phyloP scores from a whole-genome alignment of 2,888 invertebrate genomes.

The Gryllus longicercus region DNA sequence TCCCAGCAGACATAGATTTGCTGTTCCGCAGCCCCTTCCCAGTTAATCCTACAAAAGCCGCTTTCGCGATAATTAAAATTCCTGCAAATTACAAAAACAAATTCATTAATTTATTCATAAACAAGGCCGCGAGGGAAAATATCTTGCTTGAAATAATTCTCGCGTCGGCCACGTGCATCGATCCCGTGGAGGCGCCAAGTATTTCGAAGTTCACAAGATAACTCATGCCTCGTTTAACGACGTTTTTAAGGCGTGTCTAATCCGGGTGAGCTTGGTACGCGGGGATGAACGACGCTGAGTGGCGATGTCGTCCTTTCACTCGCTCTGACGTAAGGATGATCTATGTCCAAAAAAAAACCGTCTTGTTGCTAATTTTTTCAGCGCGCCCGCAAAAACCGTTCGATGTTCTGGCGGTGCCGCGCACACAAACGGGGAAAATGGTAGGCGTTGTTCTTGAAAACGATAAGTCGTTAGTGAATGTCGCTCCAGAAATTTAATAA shows the following conservation, averaged over 20 bases:
- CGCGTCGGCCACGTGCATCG: not conserved
- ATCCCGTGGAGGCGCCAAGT: not conserved
- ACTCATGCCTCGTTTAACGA: not conserved
- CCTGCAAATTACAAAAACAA: constrained; percentile 5
- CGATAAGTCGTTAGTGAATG: too few species aligned
- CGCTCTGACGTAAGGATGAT: too few species aligned
- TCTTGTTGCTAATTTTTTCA: too few species aligned
- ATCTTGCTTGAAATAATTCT: not conserved
- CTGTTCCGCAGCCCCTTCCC: too few species aligned
- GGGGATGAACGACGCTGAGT: too few species aligned
- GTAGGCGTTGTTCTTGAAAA: too few species aligned
- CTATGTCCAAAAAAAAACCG: too few species aligned
- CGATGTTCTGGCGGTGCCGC: too few species aligned
- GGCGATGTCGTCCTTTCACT: too few species aligned
- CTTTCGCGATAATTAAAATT: constrained; percentile 7
- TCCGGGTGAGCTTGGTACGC: not conserved
- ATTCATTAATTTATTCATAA: constrained; percentile 2
- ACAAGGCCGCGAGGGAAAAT: not conserved
- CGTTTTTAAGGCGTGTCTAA: not conserved
- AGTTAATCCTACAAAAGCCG: not conserved
- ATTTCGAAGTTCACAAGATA: not conserved
- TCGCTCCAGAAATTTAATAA: too few species aligned
- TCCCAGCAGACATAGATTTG: not conserved
- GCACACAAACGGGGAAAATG: too few species aligned
- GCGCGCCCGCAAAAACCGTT: too few species aligned